phyloP scores from a whole-genome alignment of 2,888 invertebrate species.

The Syritta pipiens region DNA sequence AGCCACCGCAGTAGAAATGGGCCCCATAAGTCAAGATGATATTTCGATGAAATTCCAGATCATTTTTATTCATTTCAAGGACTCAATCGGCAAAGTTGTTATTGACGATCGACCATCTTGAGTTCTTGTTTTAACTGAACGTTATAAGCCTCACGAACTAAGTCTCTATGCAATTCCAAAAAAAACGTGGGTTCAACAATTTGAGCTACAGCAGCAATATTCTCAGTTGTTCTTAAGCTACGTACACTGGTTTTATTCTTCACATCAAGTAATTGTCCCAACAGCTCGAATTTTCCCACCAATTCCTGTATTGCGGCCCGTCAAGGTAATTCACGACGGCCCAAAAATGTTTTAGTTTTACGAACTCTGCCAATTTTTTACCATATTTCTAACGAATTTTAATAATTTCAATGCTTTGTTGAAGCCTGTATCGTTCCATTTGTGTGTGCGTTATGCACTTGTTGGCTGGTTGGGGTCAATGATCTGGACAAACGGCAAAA shows the following conservation, averaged over 20 bases:
- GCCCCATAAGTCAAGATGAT: not conserved
- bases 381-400: too few species aligned
- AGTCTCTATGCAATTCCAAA: not conserved
- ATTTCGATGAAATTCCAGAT: not conserved
- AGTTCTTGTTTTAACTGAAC: too few species aligned
- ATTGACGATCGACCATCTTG: too few species aligned
- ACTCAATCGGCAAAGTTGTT: not conserved
- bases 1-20: too few species aligned
- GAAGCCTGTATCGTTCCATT: too few species aligned
- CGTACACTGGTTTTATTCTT: not conserved
- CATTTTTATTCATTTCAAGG: too few species aligned
- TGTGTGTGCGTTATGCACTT: too few species aligned
- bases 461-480: too few species aligned
- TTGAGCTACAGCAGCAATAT: not conserved
- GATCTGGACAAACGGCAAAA: too few species aligned
- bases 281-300: slow-evolving; percentile 38
- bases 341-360: slow-evolving; percentile 42
- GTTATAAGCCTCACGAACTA: too few species aligned
- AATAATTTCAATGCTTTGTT: too few species aligned
- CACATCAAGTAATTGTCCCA: slow-evolving; percentile 10
- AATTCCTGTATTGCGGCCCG: slow-evolving; percentile 47
- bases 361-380: slow-evolving; percentile 41
- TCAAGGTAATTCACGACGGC: slow-evolving; percentile 52
- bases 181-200: not conserved
- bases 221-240: not conserved